A percentile compares a stretch with the other conserved stretches of the same genome.
Evolutionary conservation across 2,113 vertebrate genomes (phyloP).

Genomic region (Ptyas mucosa): DNA sequence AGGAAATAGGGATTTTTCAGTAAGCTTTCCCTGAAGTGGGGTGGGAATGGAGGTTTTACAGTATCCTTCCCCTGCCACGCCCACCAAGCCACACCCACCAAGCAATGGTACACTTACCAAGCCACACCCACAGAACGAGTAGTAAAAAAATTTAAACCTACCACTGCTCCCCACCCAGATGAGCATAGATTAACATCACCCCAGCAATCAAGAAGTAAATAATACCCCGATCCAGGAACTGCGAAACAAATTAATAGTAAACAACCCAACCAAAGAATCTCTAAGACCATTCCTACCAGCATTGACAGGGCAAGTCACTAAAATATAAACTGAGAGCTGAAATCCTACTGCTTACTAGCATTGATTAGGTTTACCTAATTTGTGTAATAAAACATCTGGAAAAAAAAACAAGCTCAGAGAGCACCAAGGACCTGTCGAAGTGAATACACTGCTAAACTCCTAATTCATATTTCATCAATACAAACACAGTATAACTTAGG

Average conservation of each 20-base stretch:
- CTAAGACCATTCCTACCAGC: neutral
- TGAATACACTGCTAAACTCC: neutral
- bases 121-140: too few relatives aligned
- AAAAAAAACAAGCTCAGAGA: neutral
- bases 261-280: neutral
- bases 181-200: neutral
- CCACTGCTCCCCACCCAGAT: too few relatives aligned
- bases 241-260: neutral
- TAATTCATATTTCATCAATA: neutral
- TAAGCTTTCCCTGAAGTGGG: too few relatives aligned
- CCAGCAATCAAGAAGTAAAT: neutral
- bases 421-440: neutral
- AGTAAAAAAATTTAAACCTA: too few relatives aligned
- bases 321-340: neutral
- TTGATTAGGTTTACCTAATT: neutral
- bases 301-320: neutral
- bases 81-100: too few relatives aligned
- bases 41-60: too few relatives aligned
- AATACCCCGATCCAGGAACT: neutral
- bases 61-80: too few relatives aligned
- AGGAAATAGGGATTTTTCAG: too few relatives aligned
- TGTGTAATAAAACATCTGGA: neutral
- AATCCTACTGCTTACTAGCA: neutral
- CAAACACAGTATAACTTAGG: neutral
- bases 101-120: too few relatives aligned